A percentile compares a stretch with the other conserved stretches of the same genome.
Conservation (phyloP, 2,113 vertebrate genomes). For the Elephantulus edwardii region DNA sequence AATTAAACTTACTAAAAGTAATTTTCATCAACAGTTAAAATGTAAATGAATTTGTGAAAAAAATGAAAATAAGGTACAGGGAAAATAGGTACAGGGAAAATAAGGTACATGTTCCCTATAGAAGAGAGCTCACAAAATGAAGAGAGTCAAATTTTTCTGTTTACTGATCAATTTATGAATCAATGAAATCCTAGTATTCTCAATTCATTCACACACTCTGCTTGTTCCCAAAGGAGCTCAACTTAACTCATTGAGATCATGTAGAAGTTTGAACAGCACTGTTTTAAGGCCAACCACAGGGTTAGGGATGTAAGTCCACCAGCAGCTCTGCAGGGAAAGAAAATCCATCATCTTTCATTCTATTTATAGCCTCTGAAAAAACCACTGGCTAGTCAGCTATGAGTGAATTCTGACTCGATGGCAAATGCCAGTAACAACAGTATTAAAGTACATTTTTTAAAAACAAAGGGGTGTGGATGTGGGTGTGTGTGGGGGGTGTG, state of each 20-base stretch:
- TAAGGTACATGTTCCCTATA: conserved; percentile 18
- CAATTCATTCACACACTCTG: not conserved
- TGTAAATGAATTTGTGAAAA: conserved; percentile 18
- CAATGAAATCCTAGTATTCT: not conserved
- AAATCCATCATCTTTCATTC: no score
- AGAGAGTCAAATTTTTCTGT: conserved; percentile 2
- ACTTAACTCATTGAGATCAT: no score
- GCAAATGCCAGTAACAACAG: no score
- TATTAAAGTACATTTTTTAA: no score
- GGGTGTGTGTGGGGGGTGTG: no score
- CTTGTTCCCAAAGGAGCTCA: not conserved
- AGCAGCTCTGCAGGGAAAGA: no score
- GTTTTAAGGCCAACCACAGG: not conserved
- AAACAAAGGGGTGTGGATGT: no score
- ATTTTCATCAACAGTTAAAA: conserved; percentile 36
- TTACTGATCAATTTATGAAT: not conserved
- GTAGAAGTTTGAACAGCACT: not conserved
- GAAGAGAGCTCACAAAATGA: conserved; percentile 27
- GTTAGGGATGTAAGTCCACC: no score
- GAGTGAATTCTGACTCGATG: no score
- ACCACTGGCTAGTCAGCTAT: no score
- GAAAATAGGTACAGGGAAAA: not conserved
- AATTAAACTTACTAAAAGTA: conserved; percentile 40
- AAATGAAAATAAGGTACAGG: not conserved
- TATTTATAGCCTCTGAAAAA: no score